These are phyloP conservation scores for Mastomys natalensis DNA, from an alignment of 2,113 vertebrate species.

Conservation along the genomic window DNA sequence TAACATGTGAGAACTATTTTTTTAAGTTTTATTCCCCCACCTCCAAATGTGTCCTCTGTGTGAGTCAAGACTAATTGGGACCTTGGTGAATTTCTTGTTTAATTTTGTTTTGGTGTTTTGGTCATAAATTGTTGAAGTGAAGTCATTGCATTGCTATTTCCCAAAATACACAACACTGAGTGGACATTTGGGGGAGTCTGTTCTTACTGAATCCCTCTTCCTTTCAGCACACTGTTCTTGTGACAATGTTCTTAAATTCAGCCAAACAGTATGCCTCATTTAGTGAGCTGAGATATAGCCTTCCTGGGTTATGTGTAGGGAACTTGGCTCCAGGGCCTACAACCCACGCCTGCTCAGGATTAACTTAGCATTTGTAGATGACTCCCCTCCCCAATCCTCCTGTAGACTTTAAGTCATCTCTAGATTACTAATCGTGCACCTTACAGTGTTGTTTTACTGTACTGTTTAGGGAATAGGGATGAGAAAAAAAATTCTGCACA, in stretches of 20 bases:
- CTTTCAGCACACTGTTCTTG: neutral
- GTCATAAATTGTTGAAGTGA: neutral
- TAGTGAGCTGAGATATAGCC: neutral
- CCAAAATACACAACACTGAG: neutral
- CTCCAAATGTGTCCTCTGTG: neutral
- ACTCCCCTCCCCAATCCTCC: neutral
- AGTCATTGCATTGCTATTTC: neutral
- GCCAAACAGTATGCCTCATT: neutral
- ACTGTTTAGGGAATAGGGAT: neutral
- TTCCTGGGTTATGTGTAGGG: neutral
- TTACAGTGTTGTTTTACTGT: neutral
- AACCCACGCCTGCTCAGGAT: neutral
- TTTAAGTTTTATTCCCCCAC: neutral
- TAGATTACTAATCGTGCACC: neutral
- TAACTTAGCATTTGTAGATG: neutral
- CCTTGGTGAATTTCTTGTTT: conserved; percentile 4
- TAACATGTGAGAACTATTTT: neutral
- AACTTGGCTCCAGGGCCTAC: neutral
- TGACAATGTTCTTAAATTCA: neutral
- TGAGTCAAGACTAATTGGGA: neutral
- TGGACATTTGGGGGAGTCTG: neutral
- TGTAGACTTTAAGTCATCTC: neutral
- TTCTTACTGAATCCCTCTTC: neutral
- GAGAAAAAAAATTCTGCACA: neutral
- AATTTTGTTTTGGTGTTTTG: neutral